phyloP scores from a whole-genome alignment of 2,113 vertebrate genomes.

The Burhinus bistriatus region DNA sequence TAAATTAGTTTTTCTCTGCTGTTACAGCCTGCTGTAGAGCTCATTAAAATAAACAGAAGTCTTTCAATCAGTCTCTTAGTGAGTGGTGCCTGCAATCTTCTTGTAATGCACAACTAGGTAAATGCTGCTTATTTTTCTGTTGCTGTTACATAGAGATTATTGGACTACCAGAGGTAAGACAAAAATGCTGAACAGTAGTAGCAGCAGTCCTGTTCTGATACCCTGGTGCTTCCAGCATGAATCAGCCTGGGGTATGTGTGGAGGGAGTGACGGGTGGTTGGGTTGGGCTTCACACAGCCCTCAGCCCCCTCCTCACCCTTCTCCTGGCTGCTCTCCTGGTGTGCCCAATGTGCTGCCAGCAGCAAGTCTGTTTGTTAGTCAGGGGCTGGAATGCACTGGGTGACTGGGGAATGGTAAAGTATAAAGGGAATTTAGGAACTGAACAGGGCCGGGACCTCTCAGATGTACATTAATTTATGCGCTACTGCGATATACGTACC shows the following conservation, averaged over 20 bases:
- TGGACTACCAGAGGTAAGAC: neutral
- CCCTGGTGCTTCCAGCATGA: neutral
- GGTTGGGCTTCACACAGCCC: neutral
- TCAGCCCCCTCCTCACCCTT: rapidly evolving
- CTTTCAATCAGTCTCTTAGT: neutral
- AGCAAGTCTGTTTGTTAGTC: neutral
- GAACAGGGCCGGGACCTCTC: neutral
- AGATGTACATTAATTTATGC: neutral
- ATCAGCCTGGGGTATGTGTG: neutral
- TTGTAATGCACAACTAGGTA: neutral
- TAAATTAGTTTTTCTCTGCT: neutral
- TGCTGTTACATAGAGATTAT: rapidly evolving
- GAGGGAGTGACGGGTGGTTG: neutral
- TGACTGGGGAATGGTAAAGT: neutral
- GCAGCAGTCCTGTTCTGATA: neutral
- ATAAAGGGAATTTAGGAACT: neutral
- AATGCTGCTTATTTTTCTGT: neutral
- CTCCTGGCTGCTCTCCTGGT: neutral
- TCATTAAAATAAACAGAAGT: neutral
- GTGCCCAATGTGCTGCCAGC: neutral
- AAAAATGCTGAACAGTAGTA: neutral
- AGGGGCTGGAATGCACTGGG: neutral
- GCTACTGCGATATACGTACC: neutral
- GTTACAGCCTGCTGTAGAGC: neutral
- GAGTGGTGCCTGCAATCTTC: neutral